Evolutionary conservation across 2,888 invertebrate species (phyloP).

Genomic region (Elmis aenea): DNA sequence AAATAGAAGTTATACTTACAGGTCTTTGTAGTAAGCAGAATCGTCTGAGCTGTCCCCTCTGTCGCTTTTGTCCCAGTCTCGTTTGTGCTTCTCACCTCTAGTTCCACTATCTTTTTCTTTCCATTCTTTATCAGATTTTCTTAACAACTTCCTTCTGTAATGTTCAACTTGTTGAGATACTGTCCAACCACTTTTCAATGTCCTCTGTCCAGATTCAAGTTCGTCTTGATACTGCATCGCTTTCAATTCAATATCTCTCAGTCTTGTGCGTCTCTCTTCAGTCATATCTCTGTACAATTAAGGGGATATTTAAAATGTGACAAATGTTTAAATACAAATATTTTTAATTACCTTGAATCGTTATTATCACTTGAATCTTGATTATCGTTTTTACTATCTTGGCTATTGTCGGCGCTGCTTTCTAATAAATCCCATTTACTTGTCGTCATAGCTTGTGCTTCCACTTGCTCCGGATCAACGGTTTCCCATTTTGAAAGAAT

Average conservation of each 20-base stretch:
- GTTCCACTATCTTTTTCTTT: constrained; percentile 34
- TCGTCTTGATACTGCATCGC: constrained; percentile 95
- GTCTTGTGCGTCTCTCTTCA: constrained; percentile 66
- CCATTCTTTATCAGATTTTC: constrained; percentile 55
- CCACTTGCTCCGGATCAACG: constrained; percentile 80
- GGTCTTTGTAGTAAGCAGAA: constrained; percentile 40
- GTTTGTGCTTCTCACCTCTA: constrained; percentile 40
- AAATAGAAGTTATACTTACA: constrained; percentile 37
- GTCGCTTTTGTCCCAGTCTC: constrained; percentile 42
- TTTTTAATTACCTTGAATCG: constrained; percentile 39
- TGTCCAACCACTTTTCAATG: constrained; percentile 67
- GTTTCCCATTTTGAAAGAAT: constrained; percentile 96
- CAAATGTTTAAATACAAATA: neutral
- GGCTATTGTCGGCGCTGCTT: constrained; percentile 42
- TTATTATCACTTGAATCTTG: constrained; percentile 43
- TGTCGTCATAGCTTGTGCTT: constrained; percentile 79
- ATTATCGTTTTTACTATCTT: constrained; percentile 42
- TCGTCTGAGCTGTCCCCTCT: constrained; percentile 41
- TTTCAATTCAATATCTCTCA: constrained; percentile 92
- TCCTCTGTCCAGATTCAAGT: constrained; percentile 77
- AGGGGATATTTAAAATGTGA: neutral
- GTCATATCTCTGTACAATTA: constrained; percentile 50
- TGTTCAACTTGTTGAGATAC: constrained; percentile 82
- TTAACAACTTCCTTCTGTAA: constrained; percentile 82
- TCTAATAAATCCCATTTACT: constrained; percentile 84